These are phyloP conservation scores for Holacanthus passer DNA, from an alignment of 2,113 vertebrate species.

Conservation along the genomic window DNA sequence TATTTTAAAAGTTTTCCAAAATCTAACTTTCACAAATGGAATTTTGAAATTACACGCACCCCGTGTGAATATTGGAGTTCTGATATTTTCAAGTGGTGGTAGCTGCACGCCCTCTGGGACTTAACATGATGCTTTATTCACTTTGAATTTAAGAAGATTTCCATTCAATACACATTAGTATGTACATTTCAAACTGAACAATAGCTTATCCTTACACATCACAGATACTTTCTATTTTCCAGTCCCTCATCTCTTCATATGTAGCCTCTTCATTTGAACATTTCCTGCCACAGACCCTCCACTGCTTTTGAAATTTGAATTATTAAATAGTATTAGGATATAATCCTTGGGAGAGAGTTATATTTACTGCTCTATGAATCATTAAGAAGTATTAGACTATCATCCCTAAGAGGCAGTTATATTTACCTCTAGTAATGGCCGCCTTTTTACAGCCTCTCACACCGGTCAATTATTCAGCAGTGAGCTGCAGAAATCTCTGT, in stretches of 20 bases:
- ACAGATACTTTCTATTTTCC: slow-evolving; percentile 15
- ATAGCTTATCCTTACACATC: neutral
- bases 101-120: neutral
- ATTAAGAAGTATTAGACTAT: slow-evolving; percentile 83
- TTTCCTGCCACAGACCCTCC: slow-evolving; percentile 39
- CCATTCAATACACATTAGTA: slow-evolving; percentile 1
- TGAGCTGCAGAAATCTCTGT: slow-evolving; percentile 55
- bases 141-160: neutral
- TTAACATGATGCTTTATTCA: slow-evolving; percentile 6
- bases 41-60: neutral
- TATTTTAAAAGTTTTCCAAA: neutral
- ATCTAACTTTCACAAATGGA: neutral
- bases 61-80: neutral
- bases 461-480: slow-evolving; percentile 83
- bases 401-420: slow-evolving; percentile 83
- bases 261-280: slow-evolving; percentile 34
- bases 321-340: slow-evolving; percentile 80
- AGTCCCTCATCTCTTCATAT: slow-evolving; percentile 10
- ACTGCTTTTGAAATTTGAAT: slow-evolving; percentile 76
- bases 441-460: slow-evolving; percentile 71
- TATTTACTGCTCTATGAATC: slow-evolving; percentile 83
- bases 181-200: slow-evolving; percentile 20
- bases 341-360: slow-evolving; percentile 80
- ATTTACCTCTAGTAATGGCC: slow-evolving; percentile 84
- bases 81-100: neutral